A percentile compares a stretch with the other conserved stretches of the same genome.
These are phyloP conservation scores for Arion vulgaris DNA, from an alignment of 1,140 invertebrate genomes.

Conservation along the genomic window DNA sequence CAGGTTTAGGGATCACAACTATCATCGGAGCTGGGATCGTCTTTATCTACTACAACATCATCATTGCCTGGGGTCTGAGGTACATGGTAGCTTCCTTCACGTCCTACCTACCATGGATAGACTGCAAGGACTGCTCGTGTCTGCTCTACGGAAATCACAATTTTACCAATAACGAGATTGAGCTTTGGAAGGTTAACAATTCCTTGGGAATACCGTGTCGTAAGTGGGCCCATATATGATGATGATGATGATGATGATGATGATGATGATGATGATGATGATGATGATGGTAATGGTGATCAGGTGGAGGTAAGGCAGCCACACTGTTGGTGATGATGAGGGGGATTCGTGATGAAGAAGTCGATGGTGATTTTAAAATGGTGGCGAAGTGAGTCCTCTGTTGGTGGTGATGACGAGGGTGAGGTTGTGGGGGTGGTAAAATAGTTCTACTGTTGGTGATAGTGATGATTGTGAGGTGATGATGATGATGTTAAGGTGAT, in stretches of 20 bases:
- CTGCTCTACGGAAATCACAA: constrained; percentile 34
- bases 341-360: too few relatives aligned
- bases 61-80: constrained; percentile 72
- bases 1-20: constrained; percentile 80
- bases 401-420: too few relatives aligned
- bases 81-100: constrained; percentile 70
- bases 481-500: too few relatives aligned
- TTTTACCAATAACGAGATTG: neutral
- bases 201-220: constrained; percentile 39
- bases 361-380: too few relatives aligned
- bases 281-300: neutral
- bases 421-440: too few relatives aligned
- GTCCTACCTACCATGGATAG: constrained; percentile 70
- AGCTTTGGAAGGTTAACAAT: constrained; percentile 35
- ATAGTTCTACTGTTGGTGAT: constrained; percentile 79
- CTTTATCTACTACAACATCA: constrained; percentile 73
- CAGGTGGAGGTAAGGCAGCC: too few relatives aligned
- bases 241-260: neutral
- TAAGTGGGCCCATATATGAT: constrained; percentile 22
- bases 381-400: too few relatives aligned
- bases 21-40: constrained; percentile 77
- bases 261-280: neutral
- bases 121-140: constrained; percentile 69
- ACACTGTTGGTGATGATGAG: too few relatives aligned
- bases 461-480: too few relatives aligned